Evolutionary conservation across 2,797 vertebrate genomes (phyloP).

Genomic region (Microctenopoma steveboyesi): DNA sequence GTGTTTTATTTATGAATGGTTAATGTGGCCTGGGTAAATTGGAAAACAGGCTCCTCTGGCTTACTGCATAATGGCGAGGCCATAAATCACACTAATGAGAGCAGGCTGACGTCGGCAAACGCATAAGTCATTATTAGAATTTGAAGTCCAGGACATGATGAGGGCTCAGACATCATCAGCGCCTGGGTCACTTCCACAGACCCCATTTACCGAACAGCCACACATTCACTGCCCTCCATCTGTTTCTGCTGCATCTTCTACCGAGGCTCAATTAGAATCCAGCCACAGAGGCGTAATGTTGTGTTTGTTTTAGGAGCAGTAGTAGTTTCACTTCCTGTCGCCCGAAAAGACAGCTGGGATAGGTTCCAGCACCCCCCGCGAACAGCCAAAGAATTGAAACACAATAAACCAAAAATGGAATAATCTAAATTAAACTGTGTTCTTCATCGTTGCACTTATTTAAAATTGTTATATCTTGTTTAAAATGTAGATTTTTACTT

Average conservation of each 20-base stretch:
- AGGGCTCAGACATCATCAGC: constrained; percentile 38
- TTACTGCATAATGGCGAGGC: constrained; percentile 47
- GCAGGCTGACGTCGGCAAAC: constrained; percentile 56
- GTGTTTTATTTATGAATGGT: constrained; percentile 65
- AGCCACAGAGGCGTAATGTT: not conserved
- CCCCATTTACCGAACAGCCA: constrained; percentile 37
- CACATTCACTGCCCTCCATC: constrained; percentile 21
- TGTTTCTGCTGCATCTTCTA: constrained; percentile 17
- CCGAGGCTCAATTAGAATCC: constrained; percentile 19
- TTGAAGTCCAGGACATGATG: constrained; percentile 56
- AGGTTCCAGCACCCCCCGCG: too few relatives aligned
- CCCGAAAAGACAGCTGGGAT: too few relatives aligned
- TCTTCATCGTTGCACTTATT: too few relatives aligned
- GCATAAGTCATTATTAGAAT: constrained; percentile 74
- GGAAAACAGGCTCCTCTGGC: constrained; percentile 53
- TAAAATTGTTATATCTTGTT: too few relatives aligned
- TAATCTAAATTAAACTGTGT: too few relatives aligned
- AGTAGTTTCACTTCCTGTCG: too few relatives aligned
- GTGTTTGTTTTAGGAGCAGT: too few relatives aligned
- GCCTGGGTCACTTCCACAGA: constrained; percentile 24
- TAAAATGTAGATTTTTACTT: too few relatives aligned
- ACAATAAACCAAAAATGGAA: too few relatives aligned
- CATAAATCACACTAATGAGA: constrained; percentile 75
- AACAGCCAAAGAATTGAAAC: too few relatives aligned
- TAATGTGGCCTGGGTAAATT: constrained; percentile 72